Percentiles rank a stretch among this genome's conserved stretches.
phyloP scores from a whole-genome alignment of 2,888 invertebrate species.

The Phrixothrix hirtus region DNA sequence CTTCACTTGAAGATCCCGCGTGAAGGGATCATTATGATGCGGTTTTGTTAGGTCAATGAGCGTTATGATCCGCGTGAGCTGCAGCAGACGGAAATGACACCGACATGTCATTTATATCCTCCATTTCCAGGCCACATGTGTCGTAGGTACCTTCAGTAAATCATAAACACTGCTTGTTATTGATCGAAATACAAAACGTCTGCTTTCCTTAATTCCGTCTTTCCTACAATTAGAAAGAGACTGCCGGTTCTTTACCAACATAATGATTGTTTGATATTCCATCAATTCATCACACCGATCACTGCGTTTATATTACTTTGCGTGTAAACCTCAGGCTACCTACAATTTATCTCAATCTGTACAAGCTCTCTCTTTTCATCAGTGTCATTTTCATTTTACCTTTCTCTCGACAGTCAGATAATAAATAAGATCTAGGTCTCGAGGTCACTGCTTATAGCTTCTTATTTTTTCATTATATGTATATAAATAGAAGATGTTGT shows the following conservation, averaged over 20 bases:
- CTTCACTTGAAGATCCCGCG: conserved; percentile 12
- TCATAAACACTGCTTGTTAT: conserved; percentile 34
- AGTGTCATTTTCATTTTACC: conserved; percentile 39
- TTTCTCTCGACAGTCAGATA: conserved; percentile 31
- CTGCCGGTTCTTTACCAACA: conserved; percentile 30
- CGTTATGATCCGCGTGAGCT: conserved; percentile 42
- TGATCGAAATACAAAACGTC: too few species aligned
- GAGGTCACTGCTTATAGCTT: conserved; percentile 21
- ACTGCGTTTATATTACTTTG: conserved; percentile 22
- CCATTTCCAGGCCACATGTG: conserved; percentile 41
- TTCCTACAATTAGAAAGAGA: conserved; percentile 40
- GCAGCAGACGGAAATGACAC: conserved; percentile 42
- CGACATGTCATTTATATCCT: conserved; percentile 45
- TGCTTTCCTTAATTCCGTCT: too few species aligned
- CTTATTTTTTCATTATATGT: conserved; percentile 6
- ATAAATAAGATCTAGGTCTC: conserved; percentile 28
- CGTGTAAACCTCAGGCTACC: conserved; percentile 35
- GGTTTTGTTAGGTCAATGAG: conserved; percentile 40
- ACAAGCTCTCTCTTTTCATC: conserved; percentile 36
- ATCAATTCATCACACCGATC: conserved; percentile 40
- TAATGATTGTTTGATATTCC: conserved; percentile 44
- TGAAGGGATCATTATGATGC: conserved; percentile 15
- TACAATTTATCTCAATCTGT: conserved; percentile 43
- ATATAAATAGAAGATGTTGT: not conserved
- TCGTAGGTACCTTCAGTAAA: conserved; percentile 37